phyloP scores from a whole-genome alignment of 2,113 vertebrate species.

The Toxotes jaculatrix region DNA sequence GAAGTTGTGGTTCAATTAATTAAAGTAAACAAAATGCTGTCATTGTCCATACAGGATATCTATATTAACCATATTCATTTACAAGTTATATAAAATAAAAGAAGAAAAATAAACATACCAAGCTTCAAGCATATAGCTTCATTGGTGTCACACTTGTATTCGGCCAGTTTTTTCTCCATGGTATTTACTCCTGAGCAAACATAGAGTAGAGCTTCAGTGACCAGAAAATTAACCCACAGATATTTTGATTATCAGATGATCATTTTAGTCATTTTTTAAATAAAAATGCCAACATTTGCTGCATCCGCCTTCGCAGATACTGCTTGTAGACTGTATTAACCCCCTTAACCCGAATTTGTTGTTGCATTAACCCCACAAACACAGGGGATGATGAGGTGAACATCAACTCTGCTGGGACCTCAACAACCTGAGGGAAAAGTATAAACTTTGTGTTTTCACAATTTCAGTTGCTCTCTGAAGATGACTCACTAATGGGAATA shows the following conservation, averaged over 20 bases:
- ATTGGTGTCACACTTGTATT: slow-evolving; percentile 98
- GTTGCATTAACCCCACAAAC: neutral
- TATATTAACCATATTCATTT: neutral
- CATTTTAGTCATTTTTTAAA: neutral
- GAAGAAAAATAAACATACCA: slow-evolving; percentile 82
- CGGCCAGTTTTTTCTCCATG: slow-evolving; percentile 97
- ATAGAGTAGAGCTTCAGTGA: neutral
- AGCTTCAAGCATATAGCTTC: slow-evolving; percentile 96
- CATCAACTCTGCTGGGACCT: too few species aligned
- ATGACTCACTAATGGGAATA: neutral
- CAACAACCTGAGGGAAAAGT: too few species aligned
- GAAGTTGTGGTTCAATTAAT: neutral
- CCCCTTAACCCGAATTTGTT: neutral
- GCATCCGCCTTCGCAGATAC: neutral
- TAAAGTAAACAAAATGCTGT: neutral
- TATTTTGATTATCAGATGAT: neutral
- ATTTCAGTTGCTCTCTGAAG: neutral
- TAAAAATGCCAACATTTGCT: neutral
- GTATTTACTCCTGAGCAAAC: slow-evolving; percentile 86
- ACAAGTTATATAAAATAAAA: neutral
- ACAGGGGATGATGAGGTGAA: neutral
- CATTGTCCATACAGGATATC: neutral
- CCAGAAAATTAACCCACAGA: too few species aligned
- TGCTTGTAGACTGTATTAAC: neutral
- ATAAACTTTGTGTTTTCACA: neutral